Conservation (phyloP, 92 coral and sea anemone genomes). For the Paramuricea clavata region DNA sequence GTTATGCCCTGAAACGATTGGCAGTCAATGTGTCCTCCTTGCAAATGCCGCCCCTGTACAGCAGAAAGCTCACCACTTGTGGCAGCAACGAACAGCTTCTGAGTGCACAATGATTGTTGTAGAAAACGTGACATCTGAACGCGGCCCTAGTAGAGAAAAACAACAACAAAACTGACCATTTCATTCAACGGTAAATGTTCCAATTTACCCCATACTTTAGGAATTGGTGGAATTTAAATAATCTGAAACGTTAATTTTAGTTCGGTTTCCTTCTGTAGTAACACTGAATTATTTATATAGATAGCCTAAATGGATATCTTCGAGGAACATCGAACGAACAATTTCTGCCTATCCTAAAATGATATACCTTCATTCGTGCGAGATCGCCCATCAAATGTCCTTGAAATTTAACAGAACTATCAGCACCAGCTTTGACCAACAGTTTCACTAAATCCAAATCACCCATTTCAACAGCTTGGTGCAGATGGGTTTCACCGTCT, state of each 20-base stretch:
- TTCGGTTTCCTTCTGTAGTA: too few species aligned
- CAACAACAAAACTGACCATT: too few species aligned
- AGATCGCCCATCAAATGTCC: constrained; percentile 30
- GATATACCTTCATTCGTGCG: constrained; percentile 26
- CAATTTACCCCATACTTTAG: too few species aligned
- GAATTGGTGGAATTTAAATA: too few species aligned
- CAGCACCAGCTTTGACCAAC: constrained; percentile 41
- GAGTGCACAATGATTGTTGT: neutral
- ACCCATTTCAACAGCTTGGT: constrained; percentile 35
- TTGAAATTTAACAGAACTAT: neutral
- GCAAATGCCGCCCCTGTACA: constrained; percentile 16
- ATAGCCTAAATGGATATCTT: too few species aligned
- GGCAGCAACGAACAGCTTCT: constrained; percentile 20
- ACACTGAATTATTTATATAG: too few species aligned
- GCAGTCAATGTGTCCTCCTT: constrained; percentile 24
- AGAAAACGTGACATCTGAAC: constrained; percentile 28
- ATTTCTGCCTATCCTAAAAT: too few species aligned
- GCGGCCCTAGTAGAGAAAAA: neutral
- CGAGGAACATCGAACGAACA: too few species aligned
- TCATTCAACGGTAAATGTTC: too few species aligned
- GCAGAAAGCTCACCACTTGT: constrained; percentile 10
- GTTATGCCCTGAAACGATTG: constrained; percentile 14
- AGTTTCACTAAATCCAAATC: constrained; percentile 22
- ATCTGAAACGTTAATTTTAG: too few species aligned
- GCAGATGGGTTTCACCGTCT: constrained; percentile 45